Base-by-base conservation (phyloP, 2,888 invertebrate species). In the Stictocephala bisonia region DNA sequence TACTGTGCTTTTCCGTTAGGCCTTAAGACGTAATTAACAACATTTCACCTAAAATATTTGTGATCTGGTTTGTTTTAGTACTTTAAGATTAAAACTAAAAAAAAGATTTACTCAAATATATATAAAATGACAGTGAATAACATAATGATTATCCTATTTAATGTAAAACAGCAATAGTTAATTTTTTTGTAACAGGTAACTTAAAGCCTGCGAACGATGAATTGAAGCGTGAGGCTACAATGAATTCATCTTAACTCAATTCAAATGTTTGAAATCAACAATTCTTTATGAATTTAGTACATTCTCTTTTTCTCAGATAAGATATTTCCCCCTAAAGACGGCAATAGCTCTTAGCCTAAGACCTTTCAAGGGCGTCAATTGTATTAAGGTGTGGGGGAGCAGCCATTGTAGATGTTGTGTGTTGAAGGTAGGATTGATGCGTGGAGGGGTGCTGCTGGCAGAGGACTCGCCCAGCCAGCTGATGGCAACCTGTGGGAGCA, bases 391-490 rank as follows among this genome's bases (percentile, higher is more conserved):
- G 11, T 40, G 9, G n/a, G n/a, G n/a, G n/a, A n/a, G n/a, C n/a
- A n/a, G n/a, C n/a, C n/a, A n/a, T 53, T 56, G 26, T 27, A 56
- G 48, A 58, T 51, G 15, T 26, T 56, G 15, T 67, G 64, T 72
- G 31, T 77, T 71, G 51, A 77, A 85, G 85, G 86, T 87, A 74
- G 87, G 87, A 7, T 79, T 87, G 73, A 87, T 87, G 86, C 82
- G 87, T 76, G 84, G 83, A 75, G 87, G 87, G 1, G 81, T 82
- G 26, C 79, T 87, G 15, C 80, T 87, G 40, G 86, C 86, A 1
- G 86, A 87, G 80, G 83, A 84, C 68, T 79, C 83, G 18, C 86
- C 86, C 1, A 72, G 78, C 0, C 80, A 82, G 26, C 79, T 86
- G 18, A 81, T 87, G 71, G 77, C 78, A 11, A 40, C 77, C 1